Conservation (phyloP, 1,140 invertebrate species). For the Drosophila seguyi region DNA sequence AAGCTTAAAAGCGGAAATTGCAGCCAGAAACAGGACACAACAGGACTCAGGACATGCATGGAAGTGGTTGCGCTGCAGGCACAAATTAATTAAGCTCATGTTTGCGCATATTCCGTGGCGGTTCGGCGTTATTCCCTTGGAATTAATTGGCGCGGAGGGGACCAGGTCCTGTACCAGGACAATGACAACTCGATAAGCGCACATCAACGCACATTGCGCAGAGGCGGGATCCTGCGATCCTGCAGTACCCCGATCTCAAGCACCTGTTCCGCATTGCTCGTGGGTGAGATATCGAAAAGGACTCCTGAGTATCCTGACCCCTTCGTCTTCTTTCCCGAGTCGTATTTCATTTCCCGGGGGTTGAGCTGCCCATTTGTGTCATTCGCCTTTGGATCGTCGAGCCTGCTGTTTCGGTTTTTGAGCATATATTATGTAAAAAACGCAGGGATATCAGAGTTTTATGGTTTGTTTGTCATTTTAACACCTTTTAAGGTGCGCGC, state of each 20-base stretch:
- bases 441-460: slow-evolving; percentile 73
- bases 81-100: slow-evolving; percentile 79
- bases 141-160: slow-evolving; percentile 74
- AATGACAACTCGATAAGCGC: slow-evolving; percentile 83
- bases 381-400: slow-evolving; percentile 23
- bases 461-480: slow-evolving; percentile 84
- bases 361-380: slow-evolving; percentile 37
- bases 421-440: slow-evolving; percentile 42
- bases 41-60: slow-evolving; percentile 1
- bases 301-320: slow-evolving; percentile 18
- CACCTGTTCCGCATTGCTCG: slow-evolving; percentile 69
- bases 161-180: slow-evolving; percentile 37
- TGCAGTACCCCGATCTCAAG: slow-evolving; percentile 55
- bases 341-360: slow-evolving; percentile 67
- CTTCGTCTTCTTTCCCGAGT: slow-evolving; percentile 8
- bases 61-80: slow-evolving; percentile 56
- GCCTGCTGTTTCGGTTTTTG: slow-evolving; percentile 49
- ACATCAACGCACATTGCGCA: slow-evolving; percentile 73
- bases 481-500: slow-evolving; percentile 74
- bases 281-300: slow-evolving; percentile 57
- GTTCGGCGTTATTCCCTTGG: slow-evolving; percentile 37
- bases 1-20: slow-evolving; percentile 49
- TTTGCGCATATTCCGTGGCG: slow-evolving; percentile 65
- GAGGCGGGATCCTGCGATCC: slow-evolving; percentile 13
- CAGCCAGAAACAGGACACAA: slow-evolving; percentile 39